Evolutionary conservation across 1,140 invertebrate species (phyloP), one percentile per base, ranked within the genome.

Genomic region (Prorops nasuta): DNA sequence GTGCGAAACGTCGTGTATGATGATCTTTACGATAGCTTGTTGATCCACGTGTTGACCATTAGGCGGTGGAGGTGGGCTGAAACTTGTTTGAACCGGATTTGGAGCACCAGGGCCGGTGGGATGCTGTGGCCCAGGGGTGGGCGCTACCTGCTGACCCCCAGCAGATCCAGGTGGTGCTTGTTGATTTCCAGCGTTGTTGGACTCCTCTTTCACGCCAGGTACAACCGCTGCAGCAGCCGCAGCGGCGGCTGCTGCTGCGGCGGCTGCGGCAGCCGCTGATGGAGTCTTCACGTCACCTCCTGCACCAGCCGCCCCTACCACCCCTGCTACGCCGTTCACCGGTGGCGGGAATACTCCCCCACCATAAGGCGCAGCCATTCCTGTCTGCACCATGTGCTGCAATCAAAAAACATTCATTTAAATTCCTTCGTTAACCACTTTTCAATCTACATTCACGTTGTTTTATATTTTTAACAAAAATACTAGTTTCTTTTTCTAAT

Each of bases 311-410:
- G 73, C 44, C 47, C 78, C 66, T 64, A 82, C 60, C 67, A 80
- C 79, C 69, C 84, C 74, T 80, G 82, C 81, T 49, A 88, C 85
- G 37, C 84, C 85, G 65, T 86, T 87, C 63, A 84, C 81, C 69
- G 87, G 81, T 79, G 86, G 78, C 81, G 85, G 76, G 83, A 89
- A 83, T 80, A 89, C 76, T 83, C 81, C 80, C 84, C 83, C 78
- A 87, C 88, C 80, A 86, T 88, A 92, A 71, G 90, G 89, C 77
- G 83, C 82, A 75, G 86, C 85, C 86, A 94, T 92, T 66, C 91
- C 91, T 80, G 91, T 89, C 82, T 93, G 91, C 81, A 95, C 92
- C 89, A 94, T 92, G 83, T 94, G 92, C 92, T 94, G 85, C 15
- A 90, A 89, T 54, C 76, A 68, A 63, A 76, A 78, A 67, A 59